phyloP scores from a whole-genome alignment of 2,888 invertebrate genomes.

The Drosophila villosipedis region DNA sequence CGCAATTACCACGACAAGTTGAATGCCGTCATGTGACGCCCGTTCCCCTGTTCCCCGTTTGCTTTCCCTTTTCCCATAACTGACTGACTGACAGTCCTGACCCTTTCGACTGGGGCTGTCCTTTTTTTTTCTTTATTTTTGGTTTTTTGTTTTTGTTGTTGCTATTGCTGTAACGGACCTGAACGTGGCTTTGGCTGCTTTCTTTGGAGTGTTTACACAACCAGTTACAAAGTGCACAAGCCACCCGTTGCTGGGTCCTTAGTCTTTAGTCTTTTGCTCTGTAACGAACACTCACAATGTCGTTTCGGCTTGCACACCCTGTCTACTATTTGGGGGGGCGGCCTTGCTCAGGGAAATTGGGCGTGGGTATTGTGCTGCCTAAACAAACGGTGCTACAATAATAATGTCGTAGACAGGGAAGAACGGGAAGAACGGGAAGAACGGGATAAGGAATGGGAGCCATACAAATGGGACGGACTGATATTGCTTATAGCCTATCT shows the following conservation, averaged over 20 bases:
- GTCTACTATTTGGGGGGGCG: too few species aligned
- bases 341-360: too few species aligned
- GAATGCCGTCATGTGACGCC: constrained; percentile 71
- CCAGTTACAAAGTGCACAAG: constrained; percentile 82
- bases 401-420: too few species aligned
- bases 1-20: constrained; percentile 83
- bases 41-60: constrained; percentile 1
- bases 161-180: constrained; percentile 37
- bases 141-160: not conserved
- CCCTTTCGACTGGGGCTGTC: constrained; percentile 72
- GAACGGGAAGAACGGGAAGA: too few species aligned
- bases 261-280: constrained; percentile 37
- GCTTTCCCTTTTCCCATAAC: constrained; percentile 17
- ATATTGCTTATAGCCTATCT: too few species aligned
- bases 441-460: too few species aligned
- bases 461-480: too few species aligned
- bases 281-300: too few species aligned
- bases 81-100: constrained; percentile 71
- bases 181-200: constrained; percentile 53
- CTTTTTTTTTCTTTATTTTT: constrained; percentile 23
- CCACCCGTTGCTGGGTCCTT: constrained; percentile 46
- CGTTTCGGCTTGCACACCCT: too few species aligned
- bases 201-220: constrained; percentile 82
- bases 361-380: too few species aligned
- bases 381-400: too few species aligned